Evolutionary conservation across 2,113 vertebrate species (phyloP), one percentile per base, ranked within the genome.

Genomic region (Phrynosoma platyrhinos): DNA sequence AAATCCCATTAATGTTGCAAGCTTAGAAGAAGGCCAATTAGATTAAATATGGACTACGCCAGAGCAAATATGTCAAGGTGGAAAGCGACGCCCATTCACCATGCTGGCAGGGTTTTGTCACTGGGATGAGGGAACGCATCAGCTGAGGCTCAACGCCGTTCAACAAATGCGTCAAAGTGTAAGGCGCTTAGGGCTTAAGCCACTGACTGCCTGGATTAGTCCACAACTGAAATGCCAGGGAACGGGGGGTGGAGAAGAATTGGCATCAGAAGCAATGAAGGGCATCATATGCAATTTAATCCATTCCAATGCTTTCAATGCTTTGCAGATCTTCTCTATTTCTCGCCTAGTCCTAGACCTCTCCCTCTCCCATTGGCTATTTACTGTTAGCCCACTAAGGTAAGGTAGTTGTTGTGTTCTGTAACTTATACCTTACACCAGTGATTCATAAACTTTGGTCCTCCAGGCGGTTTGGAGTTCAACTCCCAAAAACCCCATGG

Each of bases 161-260:
- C 5, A 25, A 23, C 23, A 0, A 87, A 76, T 3, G 2, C 83
- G 58, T 2, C 71, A 85, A 36, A 12, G 0, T 55, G 1, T 12
- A 71, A 1, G 0, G 9, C 2, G 72, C 1, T 12, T 7, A 79
- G 81, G 12, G 75, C n/a, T 83, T 81, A 88, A 88, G 81, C 89
- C 10, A 0, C 2, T 55, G 74, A 0, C 4, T n/a, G n/a, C n/a
- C n/a, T 68, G 80, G 64, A 25, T 1, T 53, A 32, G 0, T 0
- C 47, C 80, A 72, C 66, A 5, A 79, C 47, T 88, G 47, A 42
- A 32, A 47, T 32, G 79, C 79, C 64, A 42, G 10, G 0, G 21
- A 47, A 47, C 27, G 42, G 74, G 69, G 25, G 14, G 47, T 16
- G 23, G 36, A 53, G 30, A 66, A 72, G 62, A 25, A 52, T 16